Conservation (phyloP, 2,113 vertebrate species). For the Catharus minimus region DNA sequence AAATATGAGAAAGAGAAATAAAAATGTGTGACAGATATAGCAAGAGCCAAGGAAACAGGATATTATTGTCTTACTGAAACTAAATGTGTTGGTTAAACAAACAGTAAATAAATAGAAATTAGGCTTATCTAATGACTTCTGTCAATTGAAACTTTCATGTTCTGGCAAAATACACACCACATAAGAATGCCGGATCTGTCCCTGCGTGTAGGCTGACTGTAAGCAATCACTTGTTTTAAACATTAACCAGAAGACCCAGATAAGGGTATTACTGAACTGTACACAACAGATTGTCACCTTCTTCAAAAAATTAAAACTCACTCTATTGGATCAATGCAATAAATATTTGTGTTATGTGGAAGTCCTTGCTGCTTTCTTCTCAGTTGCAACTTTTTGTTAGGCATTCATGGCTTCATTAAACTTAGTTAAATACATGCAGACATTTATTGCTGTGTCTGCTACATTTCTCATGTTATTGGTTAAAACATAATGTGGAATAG, state of each 20-base stretch:
- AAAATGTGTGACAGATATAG: neutral
- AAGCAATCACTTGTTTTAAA: neutral
- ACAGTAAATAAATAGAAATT: neutral
- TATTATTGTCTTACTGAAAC: neutral
- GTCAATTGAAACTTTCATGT: neutral
- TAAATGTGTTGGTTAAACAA: neutral
- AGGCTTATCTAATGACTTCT: neutral
- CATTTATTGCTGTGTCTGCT: neutral
- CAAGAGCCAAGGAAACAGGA: neutral
- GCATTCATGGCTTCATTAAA: neutral
- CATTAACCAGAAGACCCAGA: neutral
- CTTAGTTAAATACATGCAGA: rapidly evolving
- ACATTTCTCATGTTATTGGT: neutral
- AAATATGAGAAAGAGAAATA: neutral
- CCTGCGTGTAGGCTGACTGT: neutral
- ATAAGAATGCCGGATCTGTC: neutral
- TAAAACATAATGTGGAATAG: neutral
- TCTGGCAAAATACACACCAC: neutral
- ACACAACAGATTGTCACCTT: neutral
- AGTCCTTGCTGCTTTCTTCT: neutral
- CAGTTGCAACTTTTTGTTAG: neutral
- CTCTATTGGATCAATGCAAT: neutral
- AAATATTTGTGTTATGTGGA: neutral
- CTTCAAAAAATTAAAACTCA: neutral
- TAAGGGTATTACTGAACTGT: neutral